Evolutionary conservation across 1,140 invertebrate species (phyloP).

Genomic region (Lycorma delicatula): DNA sequence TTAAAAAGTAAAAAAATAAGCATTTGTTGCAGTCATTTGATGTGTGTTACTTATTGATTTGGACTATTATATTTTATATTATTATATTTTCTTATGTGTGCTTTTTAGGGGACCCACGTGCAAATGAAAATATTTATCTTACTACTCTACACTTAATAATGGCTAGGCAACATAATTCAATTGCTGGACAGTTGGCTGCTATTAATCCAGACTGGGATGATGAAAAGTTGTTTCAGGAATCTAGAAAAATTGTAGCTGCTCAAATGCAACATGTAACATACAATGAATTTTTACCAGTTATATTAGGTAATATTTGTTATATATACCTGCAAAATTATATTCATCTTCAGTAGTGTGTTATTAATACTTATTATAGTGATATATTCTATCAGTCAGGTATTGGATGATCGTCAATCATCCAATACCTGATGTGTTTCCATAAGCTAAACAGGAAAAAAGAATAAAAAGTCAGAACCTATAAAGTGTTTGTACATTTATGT

Average conservation of each 20-base stretch:
- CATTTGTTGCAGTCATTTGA: neutral
- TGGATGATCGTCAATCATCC: too few relatives aligned
- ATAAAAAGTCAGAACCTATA: too few relatives aligned
- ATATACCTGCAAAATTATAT: too few relatives aligned
- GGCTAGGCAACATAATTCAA: constrained; percentile 74
- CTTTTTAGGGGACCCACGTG: constrained; percentile 57
- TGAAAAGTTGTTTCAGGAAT: constrained; percentile 69
- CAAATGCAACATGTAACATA: constrained; percentile 83
- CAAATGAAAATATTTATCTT: constrained; percentile 73
- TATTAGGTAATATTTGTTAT: too few relatives aligned
- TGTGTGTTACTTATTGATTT: neutral
- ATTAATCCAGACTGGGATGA: constrained; percentile 80
- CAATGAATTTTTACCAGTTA: constrained; percentile 74
- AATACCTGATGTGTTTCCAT: too few relatives aligned
- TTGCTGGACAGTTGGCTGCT: constrained; percentile 51
- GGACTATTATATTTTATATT: neutral
- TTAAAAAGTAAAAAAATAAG: neutral
- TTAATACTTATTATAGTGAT: too few relatives aligned
- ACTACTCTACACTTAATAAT: constrained; percentile 73
- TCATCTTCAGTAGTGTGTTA: too few relatives aligned
- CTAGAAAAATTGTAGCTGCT: constrained; percentile 66
- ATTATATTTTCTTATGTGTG: neutral
- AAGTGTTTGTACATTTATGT: too few relatives aligned
- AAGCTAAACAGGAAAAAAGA: too few relatives aligned
- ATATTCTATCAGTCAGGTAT: too few relatives aligned